Conservation (phyloP, 2,888 invertebrate species). For the Netelia fuscicornis region DNA sequence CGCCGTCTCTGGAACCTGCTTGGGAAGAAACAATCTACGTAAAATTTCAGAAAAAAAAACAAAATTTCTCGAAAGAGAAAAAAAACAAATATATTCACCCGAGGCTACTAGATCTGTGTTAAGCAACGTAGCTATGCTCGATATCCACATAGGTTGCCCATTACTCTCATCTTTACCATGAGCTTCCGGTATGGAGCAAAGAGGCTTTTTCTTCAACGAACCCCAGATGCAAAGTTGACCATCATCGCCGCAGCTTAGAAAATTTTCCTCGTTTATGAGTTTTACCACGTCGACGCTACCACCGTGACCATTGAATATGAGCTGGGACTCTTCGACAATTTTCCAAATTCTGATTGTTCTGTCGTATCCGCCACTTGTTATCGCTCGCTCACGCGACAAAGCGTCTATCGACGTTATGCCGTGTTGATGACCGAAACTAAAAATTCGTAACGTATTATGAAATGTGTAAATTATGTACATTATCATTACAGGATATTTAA, state of each 20-base stretch:
- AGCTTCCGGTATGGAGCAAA: constrained; percentile 89
- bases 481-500: no score
- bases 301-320: constrained; percentile 95
- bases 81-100: constrained; percentile 84
- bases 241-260: constrained; percentile 96
- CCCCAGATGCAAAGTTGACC: constrained; percentile 95
- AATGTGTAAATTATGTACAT: neutral
- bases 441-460: constrained; percentile 42
- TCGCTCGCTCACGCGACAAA: constrained; percentile 92
- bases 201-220: constrained; percentile 93
- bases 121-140: constrained; percentile 91
- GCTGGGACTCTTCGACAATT: constrained; percentile 97
- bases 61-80: constrained; percentile 21
- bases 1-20: constrained; percentile 93
- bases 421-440: constrained; percentile 94
- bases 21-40: constrained; percentile 1
- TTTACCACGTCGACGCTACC: constrained; percentile 95
- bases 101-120: constrained; percentile 97
- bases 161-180: constrained; percentile 89
- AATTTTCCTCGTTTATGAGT: constrained; percentile 96
- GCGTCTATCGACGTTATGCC: constrained; percentile 95
- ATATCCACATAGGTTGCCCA: constrained; percentile 94
- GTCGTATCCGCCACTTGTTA: constrained; percentile 96
- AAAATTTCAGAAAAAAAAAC: constrained; percentile 66
- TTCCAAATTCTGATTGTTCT: constrained; percentile 97